Evolutionary conservation across 2,113 vertebrate genomes (phyloP), one percentile per base, ranked within the genome.

Genomic region (Xiphophorus hellerii): DNA sequence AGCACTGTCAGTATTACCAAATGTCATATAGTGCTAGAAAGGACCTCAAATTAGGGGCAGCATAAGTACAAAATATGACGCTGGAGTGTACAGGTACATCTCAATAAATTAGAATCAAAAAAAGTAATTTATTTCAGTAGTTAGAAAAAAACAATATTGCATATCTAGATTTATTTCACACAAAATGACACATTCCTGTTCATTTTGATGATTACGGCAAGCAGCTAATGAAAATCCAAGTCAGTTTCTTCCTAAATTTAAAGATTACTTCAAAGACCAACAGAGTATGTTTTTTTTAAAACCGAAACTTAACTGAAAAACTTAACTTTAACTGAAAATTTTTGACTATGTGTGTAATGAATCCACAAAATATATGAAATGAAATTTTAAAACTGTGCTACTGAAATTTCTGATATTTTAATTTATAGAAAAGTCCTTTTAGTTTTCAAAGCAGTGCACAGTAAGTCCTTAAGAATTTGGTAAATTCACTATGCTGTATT

Each of bases 1-100:
- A 65, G 63, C 84, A 86, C 3, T 73, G 79, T 51, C 86, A 85
- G 86, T 91, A 90, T 86, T 81, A 84, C 89, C 74, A 84, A 86
- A 89, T 84, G 66, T 60, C 74, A 71, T 37, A 68, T 30, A 51
- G 63, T 35, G 66, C 76, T 62, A 80, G 89, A 87, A 91, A 88
- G 44, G 39, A 74, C 51, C 66, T 69, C 58, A 42, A 71, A 76
- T 58, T 63, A 80, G 64, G 62, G 33, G 63, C 25, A 65, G 76
- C 85, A 69, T 58, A 61, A 64, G 44, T 20, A 65, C n/a, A 28
- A 74, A 76, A 66, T 67, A 65, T 66, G 76, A 76, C 35, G 73
- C 66, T 85, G 39, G 15, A 77, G 48, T 66, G 77, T 44, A 78
- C 1, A 48, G 17, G 17, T 48, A 20, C 17, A 48, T 48, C 44